Evolutionary conservation across 2,888 invertebrate species (phyloP), one percentile per base, ranked within the genome.

Genomic region (Graphium colonna): DNA sequence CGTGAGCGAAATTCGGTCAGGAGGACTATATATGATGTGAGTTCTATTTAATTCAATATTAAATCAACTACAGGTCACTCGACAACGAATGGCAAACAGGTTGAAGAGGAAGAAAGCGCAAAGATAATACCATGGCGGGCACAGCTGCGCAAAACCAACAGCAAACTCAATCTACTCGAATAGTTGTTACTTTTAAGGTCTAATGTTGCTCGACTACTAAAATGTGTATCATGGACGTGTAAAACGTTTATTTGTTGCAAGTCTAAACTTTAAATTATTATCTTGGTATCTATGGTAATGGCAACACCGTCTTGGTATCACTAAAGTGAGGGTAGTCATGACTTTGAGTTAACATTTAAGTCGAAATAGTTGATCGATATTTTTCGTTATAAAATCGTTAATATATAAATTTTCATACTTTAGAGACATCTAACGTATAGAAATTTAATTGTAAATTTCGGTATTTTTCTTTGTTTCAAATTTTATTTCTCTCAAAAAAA

Each of bases 71-170:
- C 79, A 87, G 88, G 82, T 63, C 82, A 81, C 64, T 75, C 75
- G 57, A 74, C 68, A 59, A 67, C 68, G 57, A 85, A 86, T 62
- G 87, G 89, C 15, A 82, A 80, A 60, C 79, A 82, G 55, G 79
- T 81, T 5, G 86, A 90, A 17, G 90, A 91, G 51, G 91, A 92
- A 38, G 93, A 93, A 58, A 91, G 87, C 54, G 91, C 92, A 28
- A 93, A 93, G 68, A 95, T 96, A 49, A 96, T 96, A 57, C 97
- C 97, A 0, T 97, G 97, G 97, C 91, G 96, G 68, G 96, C 96
- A 26, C 96, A 96, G 71, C 88, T 97, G 44, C 92, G 96, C 73
- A 97, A 97, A 83, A 97, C 97, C 12, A 96, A 96, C 81, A 96
- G 96, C 90, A 96, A 95, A 75, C 91, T 97, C 57, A 96, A 95